A percentile compares a stretch with the other conserved stretches of the same genome.
These are phyloP conservation scores for Eustalomyia histrio DNA, from an alignment of 2,888 invertebrate species.

Conservation along the genomic window DNA sequence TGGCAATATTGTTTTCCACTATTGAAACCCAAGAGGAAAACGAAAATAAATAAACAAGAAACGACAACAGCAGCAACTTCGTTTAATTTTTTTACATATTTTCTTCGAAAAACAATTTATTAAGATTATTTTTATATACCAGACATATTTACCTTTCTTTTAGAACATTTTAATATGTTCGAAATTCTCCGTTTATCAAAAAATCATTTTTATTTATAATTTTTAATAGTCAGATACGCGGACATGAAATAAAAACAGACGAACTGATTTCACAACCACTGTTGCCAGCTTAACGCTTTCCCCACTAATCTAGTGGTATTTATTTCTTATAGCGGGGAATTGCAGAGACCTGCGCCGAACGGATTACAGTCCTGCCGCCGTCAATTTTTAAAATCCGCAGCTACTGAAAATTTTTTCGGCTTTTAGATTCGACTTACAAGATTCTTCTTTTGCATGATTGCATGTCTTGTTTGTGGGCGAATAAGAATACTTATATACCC, in stretches of 20 bases:
- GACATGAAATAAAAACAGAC: too few species aligned
- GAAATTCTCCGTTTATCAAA: conserved; percentile 1
- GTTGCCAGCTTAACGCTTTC: too few species aligned
- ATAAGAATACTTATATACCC: too few species aligned
- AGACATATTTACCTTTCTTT: neutral
- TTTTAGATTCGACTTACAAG: too few species aligned
- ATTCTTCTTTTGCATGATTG: too few species aligned
- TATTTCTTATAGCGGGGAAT: too few species aligned
- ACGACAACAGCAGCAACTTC: conserved; percentile 51
- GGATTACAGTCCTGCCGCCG: too few species aligned
- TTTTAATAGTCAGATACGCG: neutral
- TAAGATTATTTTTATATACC: neutral
- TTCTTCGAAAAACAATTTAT: neutral
- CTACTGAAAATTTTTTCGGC: too few species aligned
- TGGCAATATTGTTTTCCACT: conserved; percentile 16
- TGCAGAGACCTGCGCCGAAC: too few species aligned
- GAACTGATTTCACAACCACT: conserved; percentile 31
- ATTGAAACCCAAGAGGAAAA: conserved; percentile 12
- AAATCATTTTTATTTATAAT: conserved; percentile 17
- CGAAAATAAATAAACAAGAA: conserved; percentile 34
- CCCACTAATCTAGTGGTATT: too few species aligned
- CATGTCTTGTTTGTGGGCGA: too few species aligned
- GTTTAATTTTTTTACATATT: conserved; percentile 36
- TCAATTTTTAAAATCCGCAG: too few species aligned
- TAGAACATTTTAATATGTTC: neutral